Base-by-base conservation (phyloP, 2,888 invertebrate species). In the Polyommatus icarus region DNA sequence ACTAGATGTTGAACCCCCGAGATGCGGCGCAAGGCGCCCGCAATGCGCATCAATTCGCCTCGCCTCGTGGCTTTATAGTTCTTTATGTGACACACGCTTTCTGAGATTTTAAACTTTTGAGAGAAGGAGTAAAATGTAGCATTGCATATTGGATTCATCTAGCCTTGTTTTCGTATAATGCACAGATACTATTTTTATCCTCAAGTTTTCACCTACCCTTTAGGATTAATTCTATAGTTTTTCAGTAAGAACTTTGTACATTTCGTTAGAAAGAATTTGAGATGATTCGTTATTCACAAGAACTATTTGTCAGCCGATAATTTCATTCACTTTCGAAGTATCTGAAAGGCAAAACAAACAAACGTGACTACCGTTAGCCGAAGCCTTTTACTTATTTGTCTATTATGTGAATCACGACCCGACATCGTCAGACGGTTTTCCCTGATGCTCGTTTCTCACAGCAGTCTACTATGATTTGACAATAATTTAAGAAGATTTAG, bases 301-400 rank as follows among this genome's bases (percentile, higher is more conserved):
- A 76, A 71, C 57, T 72, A 29, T 76, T 71, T 79, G 71, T 76
- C 71, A 59, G 54, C 59, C 24, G 7, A 57, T 54, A 20, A 46
- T 54, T 77, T 77, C 77, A 77, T 77, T 72, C 73, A 59, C 77
- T 77, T 77, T 77, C 80, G 79, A 81, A 80, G 79, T 80, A 79
- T 80, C 77, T 77, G 57, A 78, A 75, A 76, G 77, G 72, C 78
- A 79, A 80, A 79, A 80, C 77, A 81, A 80, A 81, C 78, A 79
- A 79, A 78, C 79, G 79, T 78, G 76, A 79, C 78, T 78, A 77
- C 77, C 57, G 77, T 77, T 71, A 76, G 77, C 76, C 72, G 76
- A 71, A 72, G 77, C 78, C 78, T 80, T 77, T 80, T 79, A 78
- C 79, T 77, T 79, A 67, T 77, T 50, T 76, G 79, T 61, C 72